Evolutionary conservation across 2,888 invertebrate species (phyloP), one percentile per base, ranked within the genome.

Genomic region (Latrodectus elegans): DNA sequence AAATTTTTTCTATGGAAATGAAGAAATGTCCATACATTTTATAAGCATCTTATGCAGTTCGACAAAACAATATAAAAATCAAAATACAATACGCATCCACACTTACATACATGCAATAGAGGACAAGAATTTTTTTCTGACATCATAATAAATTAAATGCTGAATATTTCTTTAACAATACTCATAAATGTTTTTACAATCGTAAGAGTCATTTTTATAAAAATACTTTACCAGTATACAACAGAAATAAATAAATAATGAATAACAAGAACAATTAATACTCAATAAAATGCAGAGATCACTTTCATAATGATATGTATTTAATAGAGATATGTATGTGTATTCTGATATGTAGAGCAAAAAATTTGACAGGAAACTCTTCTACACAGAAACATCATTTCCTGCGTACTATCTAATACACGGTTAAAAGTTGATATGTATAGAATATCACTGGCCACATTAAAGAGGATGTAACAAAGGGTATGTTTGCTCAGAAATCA

Each of bases 211-310:
- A 88, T 87, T 70, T 38, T 38, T 88, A 88, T 82, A 88, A 88
- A 88, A 88, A 88, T 88, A 88, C 78, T 88, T 88, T 88, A 88
- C 88, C 88, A 83, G 55, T 83, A 74, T 78, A 88, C 78, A 88
- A 88, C 88, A 83, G 76, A 87, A 87, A 81, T 82, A 83, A 88
- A 88, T 83, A 82, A 88, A 77, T 80, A 71, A 87, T 87, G 87
- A 87, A 78, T 82, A 88, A 88, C 88, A 83, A 83, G 88, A 88
- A 88, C 88, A 88, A 77, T 83, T 88, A 51, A 88, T 88, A 87
- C 74, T 86, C 76, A 81, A 82, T 85, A 85, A 85, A 85, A 78
- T 81, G 82, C 38, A 87, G 82, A 38, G 87, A 87, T 76, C 81
- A 80, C 17, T 64, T 79, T 52, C 68, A 79, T n/a, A 38, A 74